Conservation (phyloP, 1,140 invertebrate species). For the Hyles vespertilio region DNA sequence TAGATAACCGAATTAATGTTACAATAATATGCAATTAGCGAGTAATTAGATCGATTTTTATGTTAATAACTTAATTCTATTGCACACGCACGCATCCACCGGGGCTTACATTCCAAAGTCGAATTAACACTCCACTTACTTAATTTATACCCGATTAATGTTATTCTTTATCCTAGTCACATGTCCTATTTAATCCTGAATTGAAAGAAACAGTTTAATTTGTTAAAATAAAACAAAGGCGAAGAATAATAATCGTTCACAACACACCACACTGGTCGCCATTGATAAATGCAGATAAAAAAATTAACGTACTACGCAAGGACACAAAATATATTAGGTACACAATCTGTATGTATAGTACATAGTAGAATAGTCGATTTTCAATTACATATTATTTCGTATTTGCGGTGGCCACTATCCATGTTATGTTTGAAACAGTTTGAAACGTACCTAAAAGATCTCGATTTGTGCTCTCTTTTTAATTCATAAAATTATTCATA, state of each 20-base stretch:
- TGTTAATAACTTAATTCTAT: slow-evolving; percentile 5
- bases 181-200: no score
- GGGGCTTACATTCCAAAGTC: slow-evolving; percentile 18
- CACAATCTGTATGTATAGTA: no score
- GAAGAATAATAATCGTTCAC: slow-evolving; percentile 5
- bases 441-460: no score
- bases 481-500: no score
- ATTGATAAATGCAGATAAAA: slow-evolving; percentile 7
- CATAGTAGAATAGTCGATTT: background rate
- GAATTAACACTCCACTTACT: no score
- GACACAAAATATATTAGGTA: no score
- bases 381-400: background rate
- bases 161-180: no score
- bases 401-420: no score
- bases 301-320: background rate
- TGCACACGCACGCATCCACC: slow-evolving; percentile 31
- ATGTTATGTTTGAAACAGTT: no score
- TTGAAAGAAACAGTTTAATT: background rate
- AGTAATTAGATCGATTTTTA: slow-evolving; percentile 12
- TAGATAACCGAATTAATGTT: background rate
- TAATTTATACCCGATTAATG: no score
- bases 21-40: slow-evolving; percentile 2
- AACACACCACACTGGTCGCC: slow-evolving; percentile 2
- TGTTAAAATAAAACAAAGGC: background rate
- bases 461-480: no score